Percentiles rank a stretch among this genome's conserved stretches.
Conservation (phyloP, 1,140 invertebrate genomes). For the Prorops nasuta region DNA sequence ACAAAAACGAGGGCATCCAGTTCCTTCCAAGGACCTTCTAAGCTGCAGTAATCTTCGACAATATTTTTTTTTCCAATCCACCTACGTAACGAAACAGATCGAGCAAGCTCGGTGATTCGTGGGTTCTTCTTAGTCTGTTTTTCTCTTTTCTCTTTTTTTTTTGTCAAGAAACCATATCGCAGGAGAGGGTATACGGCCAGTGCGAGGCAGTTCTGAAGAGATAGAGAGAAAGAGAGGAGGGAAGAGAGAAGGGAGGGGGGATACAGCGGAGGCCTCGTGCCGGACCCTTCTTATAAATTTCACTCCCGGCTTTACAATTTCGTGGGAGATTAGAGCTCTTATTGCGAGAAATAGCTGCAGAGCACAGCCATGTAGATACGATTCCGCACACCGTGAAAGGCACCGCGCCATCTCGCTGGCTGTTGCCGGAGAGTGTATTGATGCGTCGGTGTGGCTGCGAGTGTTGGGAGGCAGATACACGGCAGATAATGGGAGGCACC, state of each 20-base stretch:
- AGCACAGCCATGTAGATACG: slow-evolving; percentile 24
- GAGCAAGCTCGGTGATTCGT: too few species aligned
- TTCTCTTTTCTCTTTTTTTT: too few species aligned
- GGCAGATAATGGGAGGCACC: slow-evolving; percentile 48
- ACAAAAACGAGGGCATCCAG: too few species aligned
- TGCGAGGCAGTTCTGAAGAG: too few species aligned
- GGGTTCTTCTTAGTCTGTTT: too few species aligned
- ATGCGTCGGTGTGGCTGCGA: neutral
- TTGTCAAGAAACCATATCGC: too few species aligned
- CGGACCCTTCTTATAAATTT: slow-evolving; percentile 34
- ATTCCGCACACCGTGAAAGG: slow-evolving; percentile 26
- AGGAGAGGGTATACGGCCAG: too few species aligned
- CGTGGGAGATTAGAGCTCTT: slow-evolving; percentile 40
- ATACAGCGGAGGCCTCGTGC: neutral
- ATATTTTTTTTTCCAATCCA: too few species aligned
- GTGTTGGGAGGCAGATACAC: slow-evolving; percentile 29
- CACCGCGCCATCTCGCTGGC: slow-evolving; percentile 16
- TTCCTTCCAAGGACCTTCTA: too few species aligned
- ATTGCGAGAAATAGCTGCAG: slow-evolving; percentile 32
- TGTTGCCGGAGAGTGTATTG: slow-evolving; percentile 20
- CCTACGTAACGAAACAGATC: too few species aligned
- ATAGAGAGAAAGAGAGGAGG: neutral
- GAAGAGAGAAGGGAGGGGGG: neutral
- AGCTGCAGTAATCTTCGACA: too few species aligned
- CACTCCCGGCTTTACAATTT: slow-evolving; percentile 35